These are phyloP conservation scores for Oxyruncus cristatus DNA, from an alignment of 2,113 vertebrate genomes.

Conservation along the genomic window DNA sequence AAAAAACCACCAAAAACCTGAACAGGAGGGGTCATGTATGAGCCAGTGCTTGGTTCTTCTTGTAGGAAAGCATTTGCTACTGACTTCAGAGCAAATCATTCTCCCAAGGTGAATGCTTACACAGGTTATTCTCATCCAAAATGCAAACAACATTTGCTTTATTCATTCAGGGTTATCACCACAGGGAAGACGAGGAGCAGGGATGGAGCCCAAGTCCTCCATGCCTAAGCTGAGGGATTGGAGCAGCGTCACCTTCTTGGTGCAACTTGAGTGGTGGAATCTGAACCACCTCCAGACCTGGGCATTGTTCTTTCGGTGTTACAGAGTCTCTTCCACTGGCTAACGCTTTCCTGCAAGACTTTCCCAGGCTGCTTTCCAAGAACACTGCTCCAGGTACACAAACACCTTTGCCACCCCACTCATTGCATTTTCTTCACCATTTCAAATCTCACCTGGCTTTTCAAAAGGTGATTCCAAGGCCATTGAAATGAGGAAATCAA, in stretches of 20 bases:
- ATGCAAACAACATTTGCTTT: background rate
- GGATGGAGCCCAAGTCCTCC: background rate
- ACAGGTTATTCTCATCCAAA: background rate
- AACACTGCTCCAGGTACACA: background rate
- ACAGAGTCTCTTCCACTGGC: background rate
- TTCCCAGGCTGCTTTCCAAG: background rate
- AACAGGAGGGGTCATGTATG: background rate
- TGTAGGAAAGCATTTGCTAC: background rate
- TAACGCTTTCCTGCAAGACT: background rate
- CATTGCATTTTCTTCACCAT: background rate
- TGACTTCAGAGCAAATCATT: background rate
- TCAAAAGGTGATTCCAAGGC: constrained; percentile 33
- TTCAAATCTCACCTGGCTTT: background rate
- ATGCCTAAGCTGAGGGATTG: background rate
- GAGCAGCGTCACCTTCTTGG: background rate
- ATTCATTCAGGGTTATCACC: background rate
- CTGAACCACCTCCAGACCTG: background rate
- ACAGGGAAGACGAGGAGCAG: background rate
- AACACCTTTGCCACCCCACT: background rate
- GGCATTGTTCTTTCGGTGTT: background rate
- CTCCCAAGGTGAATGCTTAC: background rate
- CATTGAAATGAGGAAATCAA: constrained; percentile 20
- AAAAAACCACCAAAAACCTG: background rate
- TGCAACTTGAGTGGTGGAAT: background rate
- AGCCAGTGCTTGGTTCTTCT: background rate